Conservation (phyloP, 2,888 invertebrate species). For the Lithodes maja region DNA sequence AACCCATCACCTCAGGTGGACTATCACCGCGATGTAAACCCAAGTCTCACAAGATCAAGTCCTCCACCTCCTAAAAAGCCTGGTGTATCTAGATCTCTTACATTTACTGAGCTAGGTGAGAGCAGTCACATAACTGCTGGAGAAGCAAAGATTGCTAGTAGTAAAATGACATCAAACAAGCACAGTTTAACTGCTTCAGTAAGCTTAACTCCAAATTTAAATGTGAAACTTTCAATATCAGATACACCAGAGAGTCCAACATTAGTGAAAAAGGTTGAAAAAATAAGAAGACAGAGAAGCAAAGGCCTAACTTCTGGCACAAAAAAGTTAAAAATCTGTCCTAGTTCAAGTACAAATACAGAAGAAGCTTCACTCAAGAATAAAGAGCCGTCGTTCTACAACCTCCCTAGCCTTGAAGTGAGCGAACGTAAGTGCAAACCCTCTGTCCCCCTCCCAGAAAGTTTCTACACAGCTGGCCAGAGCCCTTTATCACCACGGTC, state of each 20-base stretch:
- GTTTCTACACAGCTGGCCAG: conserved; percentile 51
- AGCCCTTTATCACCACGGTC: conserved; percentile 59
- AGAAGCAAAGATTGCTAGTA: conserved; percentile 51
- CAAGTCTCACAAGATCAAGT: conserved; percentile 60
- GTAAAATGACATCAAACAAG: conserved; percentile 60
- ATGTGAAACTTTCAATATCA: conserved; percentile 65
- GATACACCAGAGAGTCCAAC: conserved; percentile 66
- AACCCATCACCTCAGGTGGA: conserved; percentile 51
- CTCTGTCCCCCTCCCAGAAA: conserved; percentile 49
- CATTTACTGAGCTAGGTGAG: conserved; percentile 65
- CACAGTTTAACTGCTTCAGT: conserved; percentile 65
- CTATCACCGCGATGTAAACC: conserved; percentile 53
- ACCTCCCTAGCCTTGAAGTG: conserved; percentile 56
- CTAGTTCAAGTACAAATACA: conserved; percentile 55
- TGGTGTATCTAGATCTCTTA: conserved; percentile 55
- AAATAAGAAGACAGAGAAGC: conserved; percentile 61
- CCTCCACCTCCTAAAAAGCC: conserved; percentile 61
- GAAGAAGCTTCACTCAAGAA: conserved; percentile 48
- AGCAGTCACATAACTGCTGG: conserved; percentile 53
- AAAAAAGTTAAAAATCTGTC: conserved; percentile 63
- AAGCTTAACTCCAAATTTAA: conserved; percentile 62
- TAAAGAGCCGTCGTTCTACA: conserved; percentile 58
- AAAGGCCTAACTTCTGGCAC: conserved; percentile 56
- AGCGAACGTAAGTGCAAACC: conserved; percentile 61
- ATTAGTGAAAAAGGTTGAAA: conserved; percentile 65